Conservation (phyloP, 2,888 invertebrate species). For the Alloplasta piceator region DNA sequence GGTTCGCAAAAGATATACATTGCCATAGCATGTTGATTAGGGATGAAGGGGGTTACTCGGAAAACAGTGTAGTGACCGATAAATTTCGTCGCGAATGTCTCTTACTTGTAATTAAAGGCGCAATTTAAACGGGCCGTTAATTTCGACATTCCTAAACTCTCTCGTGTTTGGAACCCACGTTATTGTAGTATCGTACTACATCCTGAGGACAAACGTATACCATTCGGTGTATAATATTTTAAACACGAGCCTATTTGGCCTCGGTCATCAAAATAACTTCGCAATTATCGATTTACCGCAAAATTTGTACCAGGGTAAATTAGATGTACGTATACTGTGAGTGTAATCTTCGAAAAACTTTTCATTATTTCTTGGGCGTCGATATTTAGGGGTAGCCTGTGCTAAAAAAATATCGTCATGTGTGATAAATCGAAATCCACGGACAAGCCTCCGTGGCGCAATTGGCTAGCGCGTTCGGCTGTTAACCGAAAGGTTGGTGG, state of each 20-base stretch:
- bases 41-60: slow-evolving; percentile 75
- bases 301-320: background rate
- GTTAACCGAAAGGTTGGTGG: slow-evolving; percentile 99
- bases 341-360: background rate
- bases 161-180: slow-evolving; percentile 39
- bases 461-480: slow-evolving; percentile 99
- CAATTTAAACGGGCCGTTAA: slow-evolving; percentile 81
- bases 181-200: slow-evolving; percentile 51
- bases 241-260: slow-evolving; percentile 11
- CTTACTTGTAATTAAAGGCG: slow-evolving; percentile 82
- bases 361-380: background rate
- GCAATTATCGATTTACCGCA: background rate
- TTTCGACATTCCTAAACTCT: slow-evolving; percentile 76
- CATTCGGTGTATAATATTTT: background rate
- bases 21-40: slow-evolving; percentile 77
- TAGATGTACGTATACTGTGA: background rate
- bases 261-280: background rate
- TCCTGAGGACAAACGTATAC: slow-evolving; percentile 5
- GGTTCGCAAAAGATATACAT: slow-evolving; percentile 39
- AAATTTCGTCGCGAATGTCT: slow-evolving; percentile 80
- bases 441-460: slow-evolving; percentile 93
- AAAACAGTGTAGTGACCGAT: slow-evolving; percentile 81
- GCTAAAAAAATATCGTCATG: background rate
- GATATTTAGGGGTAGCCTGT: slow-evolving; percentile 38
- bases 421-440: background rate